These are phyloP conservation scores for Crocidura indochinensis DNA, from an alignment of 2,797 vertebrate species.

Conservation along the genomic window DNA sequence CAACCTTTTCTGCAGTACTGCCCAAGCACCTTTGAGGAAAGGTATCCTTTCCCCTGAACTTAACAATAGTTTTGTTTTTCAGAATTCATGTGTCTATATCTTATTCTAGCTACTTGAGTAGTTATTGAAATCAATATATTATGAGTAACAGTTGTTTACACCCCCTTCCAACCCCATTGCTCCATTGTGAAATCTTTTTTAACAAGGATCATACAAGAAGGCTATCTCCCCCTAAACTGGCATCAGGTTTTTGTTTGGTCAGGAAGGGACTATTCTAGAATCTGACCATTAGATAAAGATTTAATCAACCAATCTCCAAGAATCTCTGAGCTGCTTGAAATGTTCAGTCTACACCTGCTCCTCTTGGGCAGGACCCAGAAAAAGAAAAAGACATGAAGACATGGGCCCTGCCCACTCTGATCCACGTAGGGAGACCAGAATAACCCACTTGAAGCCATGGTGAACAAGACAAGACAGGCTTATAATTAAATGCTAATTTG, in stretches of 20 bases:
- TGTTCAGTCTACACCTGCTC: conserved; percentile 15
- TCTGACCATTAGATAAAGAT: not conserved
- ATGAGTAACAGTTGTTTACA: not conserved
- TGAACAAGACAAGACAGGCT: conserved; percentile 37
- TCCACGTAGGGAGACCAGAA: conserved; percentile 56
- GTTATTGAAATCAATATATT: not conserved
- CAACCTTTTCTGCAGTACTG: no score
- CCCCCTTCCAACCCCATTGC: not conserved
- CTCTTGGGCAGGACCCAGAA: conserved; percentile 37
- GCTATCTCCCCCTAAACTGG: fast-evolving
- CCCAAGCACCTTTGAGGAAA: fast-evolving
- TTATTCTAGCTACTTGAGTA: no score
- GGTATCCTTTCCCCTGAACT: not conserved
- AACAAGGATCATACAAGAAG: not conserved
- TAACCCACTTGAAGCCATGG: not conserved
- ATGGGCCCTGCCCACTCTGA: not conserved
- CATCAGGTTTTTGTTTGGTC: not conserved
- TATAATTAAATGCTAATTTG: conserved; percentile 63
- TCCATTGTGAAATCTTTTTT: not conserved
- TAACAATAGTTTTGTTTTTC: not conserved
- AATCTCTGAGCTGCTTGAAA: not conserved
- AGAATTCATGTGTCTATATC: fast-evolving
- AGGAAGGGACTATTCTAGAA: not conserved
- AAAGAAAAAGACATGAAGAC: conserved; percentile 33
- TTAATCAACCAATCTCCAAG: not conserved